These are phyloP conservation scores for Yasuhikotakia modesta DNA, from an alignment of 2,797 vertebrate genomes.

Conservation along the genomic window DNA sequence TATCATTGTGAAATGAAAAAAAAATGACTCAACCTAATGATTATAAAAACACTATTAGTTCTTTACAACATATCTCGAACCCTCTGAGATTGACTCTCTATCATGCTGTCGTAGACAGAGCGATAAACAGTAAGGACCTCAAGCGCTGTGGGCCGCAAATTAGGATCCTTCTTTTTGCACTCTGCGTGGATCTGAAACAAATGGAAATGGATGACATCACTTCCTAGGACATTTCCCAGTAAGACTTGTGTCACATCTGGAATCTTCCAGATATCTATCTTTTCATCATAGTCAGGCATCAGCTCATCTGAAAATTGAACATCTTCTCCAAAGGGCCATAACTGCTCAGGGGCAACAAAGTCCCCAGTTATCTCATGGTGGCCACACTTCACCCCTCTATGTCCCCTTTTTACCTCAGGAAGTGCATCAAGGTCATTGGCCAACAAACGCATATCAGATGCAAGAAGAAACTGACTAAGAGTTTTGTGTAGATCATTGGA, in stretches of 20 bases:
- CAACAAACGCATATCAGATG: conserved; percentile 84
- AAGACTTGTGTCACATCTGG: conserved; percentile 88
- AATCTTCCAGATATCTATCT: conserved; percentile 96
- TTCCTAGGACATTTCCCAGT: conserved; percentile 85
- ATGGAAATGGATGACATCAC: conserved; percentile 92
- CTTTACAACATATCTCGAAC: conserved; percentile 84
- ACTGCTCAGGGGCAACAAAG: conserved; percentile 96
- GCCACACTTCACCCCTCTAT: conserved; percentile 84
- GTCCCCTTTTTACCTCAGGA: conserved; percentile 75
- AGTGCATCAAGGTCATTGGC: conserved; percentile 93
- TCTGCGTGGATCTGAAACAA: conserved; percentile 88
- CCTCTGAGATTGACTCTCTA: conserved; percentile 74
- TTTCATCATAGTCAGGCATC: conserved; percentile 92
- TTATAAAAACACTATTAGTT: background rate
- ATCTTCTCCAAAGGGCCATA: conserved; percentile 82
- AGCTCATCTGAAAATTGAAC: conserved; percentile 80
- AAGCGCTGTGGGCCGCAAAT: conserved; percentile 83
- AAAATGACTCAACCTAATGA: background rate
- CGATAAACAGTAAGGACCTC: conserved; percentile 82
- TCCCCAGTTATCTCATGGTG: conserved; percentile 83
- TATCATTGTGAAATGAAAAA: background rate
- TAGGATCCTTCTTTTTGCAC: conserved; percentile 81
- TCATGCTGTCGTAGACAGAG: conserved; percentile 80
- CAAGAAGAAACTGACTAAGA: conserved; percentile 91
- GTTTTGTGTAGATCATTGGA: conserved; percentile 91